Base-by-base conservation (phyloP, 2,113 vertebrate species). In the Machaerirhynchus nigripectus region DNA sequence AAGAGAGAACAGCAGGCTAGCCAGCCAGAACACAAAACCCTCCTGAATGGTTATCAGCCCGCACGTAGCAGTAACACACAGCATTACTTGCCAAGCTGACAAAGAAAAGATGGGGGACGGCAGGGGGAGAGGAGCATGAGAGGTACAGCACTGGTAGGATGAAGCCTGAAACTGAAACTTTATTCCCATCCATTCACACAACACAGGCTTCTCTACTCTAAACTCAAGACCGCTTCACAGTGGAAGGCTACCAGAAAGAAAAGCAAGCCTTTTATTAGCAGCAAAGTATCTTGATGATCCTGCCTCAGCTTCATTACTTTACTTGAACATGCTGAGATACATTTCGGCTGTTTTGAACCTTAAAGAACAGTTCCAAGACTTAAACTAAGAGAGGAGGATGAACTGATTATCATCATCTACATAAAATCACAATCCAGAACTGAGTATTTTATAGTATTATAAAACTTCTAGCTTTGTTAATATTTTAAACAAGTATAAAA, bases 1-100 rank as follows among this genome's bases (percentile, higher is more conserved):
- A 87, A 89, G 65, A 68, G 74, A 76, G 74, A 95, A 89, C 90
- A 95, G 90, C 92, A 93, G 81, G 96, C 80, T 53, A 46, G 69
- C 52, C 69, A 75, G 87, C 33, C 65, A 56, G 77, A 78, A 95
- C 74, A 95, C 87, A 95, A 93, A 94, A 71, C 93, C 84, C 81
- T 79, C 76, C 87, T 63, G 81, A 87, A 96, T 23, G 69, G 84
- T 42, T 67, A 89, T 71, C 92, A 93, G 78, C 69, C 81, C 2
- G 8, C 90, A 52, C 1, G 0, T 15, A 71, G 92, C 81, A 67
- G 33, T 37, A 87, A 87, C 90, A 61, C 0, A 0, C 44, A 82
- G 81, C 61, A n/a, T 13, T 33, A 52, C 61, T 87, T 37, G 65
- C 74, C 87, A 84, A 55, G 44, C 60, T 68, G 4, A 2, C 60